A percentile compares a stretch with the other conserved stretches of the same genome.
These are phyloP conservation scores for Podotricha telesiphe DNA, from an alignment of 2,888 invertebrate genomes.

Conservation along the genomic window DNA sequence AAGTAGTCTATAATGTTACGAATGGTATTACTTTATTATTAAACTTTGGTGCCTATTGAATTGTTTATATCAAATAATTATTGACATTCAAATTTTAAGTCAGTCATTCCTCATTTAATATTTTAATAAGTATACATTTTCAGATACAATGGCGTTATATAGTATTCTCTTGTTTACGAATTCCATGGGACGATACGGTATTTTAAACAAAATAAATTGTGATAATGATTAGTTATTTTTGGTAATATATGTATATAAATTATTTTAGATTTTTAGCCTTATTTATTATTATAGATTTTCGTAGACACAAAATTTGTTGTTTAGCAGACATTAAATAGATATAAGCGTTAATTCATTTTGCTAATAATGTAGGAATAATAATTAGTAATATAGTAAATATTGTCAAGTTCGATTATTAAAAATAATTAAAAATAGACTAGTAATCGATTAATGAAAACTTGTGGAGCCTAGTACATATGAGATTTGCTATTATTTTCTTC, in stretches of 20 bases:
- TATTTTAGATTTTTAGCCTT: not conserved
- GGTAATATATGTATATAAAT: not conserved
- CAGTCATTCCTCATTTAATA: no score
- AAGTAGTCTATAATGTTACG: no score
- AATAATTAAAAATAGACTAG: no score
- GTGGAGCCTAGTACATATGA: no score
- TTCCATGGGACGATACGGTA: conserved; percentile 58
- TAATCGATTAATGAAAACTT: no score
- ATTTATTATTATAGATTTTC: not conserved
- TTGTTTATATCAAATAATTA: no score
- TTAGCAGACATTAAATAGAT: not conserved
- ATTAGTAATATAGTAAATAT: no score
- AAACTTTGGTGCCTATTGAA: no score
- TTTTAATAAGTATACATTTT: conserved; percentile 45
- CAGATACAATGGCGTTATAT: conserved; percentile 65
- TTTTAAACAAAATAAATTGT: conserved; percentile 14
- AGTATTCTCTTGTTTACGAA: conserved; percentile 57
- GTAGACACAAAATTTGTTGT: not conserved
- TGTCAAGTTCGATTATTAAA: no score
- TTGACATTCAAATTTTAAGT: no score
- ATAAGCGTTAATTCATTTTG: not conserved
- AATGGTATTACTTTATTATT: no score
- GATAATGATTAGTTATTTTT: not conserved
- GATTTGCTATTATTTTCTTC: no score
- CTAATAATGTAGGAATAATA: not conserved